phyloP scores from a whole-genome alignment of 2,888 invertebrate genomes.

The Beris morrisii region DNA sequence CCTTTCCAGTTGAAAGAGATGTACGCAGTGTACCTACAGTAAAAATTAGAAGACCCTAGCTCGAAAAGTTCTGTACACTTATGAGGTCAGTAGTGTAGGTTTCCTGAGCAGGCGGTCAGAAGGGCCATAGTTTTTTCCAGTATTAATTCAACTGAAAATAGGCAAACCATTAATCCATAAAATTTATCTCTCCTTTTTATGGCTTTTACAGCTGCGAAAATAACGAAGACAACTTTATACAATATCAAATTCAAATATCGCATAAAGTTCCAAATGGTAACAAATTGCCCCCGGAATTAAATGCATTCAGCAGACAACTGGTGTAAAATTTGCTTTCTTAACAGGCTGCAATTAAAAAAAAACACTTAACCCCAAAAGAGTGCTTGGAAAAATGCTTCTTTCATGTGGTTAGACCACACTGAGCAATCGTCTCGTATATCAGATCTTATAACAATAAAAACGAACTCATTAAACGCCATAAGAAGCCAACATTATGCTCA shows the following conservation, averaged over 20 bases:
- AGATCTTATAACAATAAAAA: slow-evolving; percentile 15
- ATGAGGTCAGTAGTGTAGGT: too few relatives aligned
- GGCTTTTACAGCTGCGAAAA: neutral
- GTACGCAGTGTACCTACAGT: too few relatives aligned
- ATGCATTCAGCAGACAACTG: neutral
- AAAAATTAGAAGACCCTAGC: too few relatives aligned
- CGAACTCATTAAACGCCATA: neutral
- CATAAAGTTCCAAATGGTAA: neutral
- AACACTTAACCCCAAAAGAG: slow-evolving; percentile 17
- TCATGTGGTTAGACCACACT: slow-evolving; percentile 14
- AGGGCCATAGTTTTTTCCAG: too few relatives aligned
- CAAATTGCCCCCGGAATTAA: slow-evolving; percentile 14
- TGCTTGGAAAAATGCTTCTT: slow-evolving; percentile 14
- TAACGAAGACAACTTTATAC: too few relatives aligned
- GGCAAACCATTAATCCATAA: too few relatives aligned
- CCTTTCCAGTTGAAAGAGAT: too few relatives aligned
- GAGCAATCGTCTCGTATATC: slow-evolving; percentile 14
- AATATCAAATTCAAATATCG: neutral
- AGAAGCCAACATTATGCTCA: too few relatives aligned
- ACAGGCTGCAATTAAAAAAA: slow-evolving; percentile 23
- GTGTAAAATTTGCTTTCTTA: slow-evolving; percentile 4
- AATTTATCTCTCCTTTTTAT: neutral
- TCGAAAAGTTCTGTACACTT: too few relatives aligned
- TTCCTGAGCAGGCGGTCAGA: too few relatives aligned
- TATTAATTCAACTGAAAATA: too few relatives aligned